phyloP scores from a whole-genome alignment of 2,113 vertebrate species.

The Dasyornis broadbenti region DNA sequence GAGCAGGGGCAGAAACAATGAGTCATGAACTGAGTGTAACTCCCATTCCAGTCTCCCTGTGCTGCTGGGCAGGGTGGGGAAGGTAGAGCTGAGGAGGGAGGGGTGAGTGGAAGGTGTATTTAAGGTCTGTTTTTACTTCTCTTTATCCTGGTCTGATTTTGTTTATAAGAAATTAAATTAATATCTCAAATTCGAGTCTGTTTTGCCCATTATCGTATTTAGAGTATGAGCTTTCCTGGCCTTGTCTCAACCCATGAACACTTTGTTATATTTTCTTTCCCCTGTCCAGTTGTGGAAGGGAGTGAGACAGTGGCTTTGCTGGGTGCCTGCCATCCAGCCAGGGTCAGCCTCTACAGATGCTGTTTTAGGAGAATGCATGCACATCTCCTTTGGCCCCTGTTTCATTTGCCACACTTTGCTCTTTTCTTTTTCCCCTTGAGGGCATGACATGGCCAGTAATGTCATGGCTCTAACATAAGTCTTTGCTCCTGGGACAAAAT shows the following conservation, averaged over 20 bases:
- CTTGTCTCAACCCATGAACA: not conserved
- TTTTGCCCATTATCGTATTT: not conserved
- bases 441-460: not conserved
- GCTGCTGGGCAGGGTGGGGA: not conserved
- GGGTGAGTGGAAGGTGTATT: not conserved
- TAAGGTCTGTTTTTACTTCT: not conserved
- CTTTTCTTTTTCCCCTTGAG: not conserved
- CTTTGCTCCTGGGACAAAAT: not conserved
- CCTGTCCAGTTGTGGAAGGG: not conserved
- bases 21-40: not conserved
- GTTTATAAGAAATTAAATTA: not conserved
- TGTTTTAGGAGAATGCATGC: not conserved
- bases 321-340: not conserved
- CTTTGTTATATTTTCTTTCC: not conserved
- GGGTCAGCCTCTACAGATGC: not conserved
- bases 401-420: not conserved
- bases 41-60: not conserved
- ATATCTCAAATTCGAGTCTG: not conserved
- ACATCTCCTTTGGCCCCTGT: not conserved
- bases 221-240: not conserved
- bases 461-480: rapidly evolving
- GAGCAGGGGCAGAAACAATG: not conserved
- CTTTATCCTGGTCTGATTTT: not conserved
- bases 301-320: not conserved
- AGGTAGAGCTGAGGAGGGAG: not conserved